These are phyloP conservation scores for Sternotherus odoratus DNA, from an alignment of 2,797 vertebrate species.

Conservation along the genomic window DNA sequence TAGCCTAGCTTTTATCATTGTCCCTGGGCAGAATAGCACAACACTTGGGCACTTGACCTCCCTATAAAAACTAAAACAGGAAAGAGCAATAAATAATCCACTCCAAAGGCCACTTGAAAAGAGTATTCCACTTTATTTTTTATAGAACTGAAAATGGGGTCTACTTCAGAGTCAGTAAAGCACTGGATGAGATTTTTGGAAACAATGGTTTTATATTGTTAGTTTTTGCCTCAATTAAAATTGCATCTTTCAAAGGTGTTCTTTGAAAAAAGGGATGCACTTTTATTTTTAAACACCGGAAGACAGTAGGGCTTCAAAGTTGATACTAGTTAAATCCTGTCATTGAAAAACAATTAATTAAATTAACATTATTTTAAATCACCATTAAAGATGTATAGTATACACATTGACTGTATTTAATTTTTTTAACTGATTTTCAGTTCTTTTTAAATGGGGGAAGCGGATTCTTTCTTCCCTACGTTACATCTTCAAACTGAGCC, in stretches of 20 bases:
- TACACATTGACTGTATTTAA: neutral
- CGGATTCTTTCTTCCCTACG: neutral
- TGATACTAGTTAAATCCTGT: neutral
- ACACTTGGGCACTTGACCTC: conserved; percentile 69
- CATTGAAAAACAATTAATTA: neutral
- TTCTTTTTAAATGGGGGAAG: neutral
- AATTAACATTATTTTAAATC: neutral
- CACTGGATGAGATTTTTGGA: neutral
- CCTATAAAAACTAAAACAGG: conserved; percentile 72
- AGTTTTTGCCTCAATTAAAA: neutral
- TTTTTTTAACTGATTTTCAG: accelerated
- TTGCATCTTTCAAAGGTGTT: neutral
- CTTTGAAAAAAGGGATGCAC: neutral
- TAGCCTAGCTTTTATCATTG: conserved; percentile 66
- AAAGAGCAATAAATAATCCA: conserved; percentile 71
- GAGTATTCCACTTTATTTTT: conserved; percentile 57
- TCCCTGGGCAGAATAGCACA: conserved; percentile 59
- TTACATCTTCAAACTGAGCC: neutral
- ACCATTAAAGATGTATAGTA: neutral
- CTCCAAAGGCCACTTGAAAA: conserved; percentile 67
- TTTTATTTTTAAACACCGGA: neutral
- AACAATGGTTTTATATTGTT: neutral
- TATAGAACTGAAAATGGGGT: conserved; percentile 4
- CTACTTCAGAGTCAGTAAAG: neutral
- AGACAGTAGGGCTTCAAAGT: neutral